Evolutionary conservation across 2,888 invertebrate genomes (phyloP).

Genomic region (Pseudococcus longispinus): DNA sequence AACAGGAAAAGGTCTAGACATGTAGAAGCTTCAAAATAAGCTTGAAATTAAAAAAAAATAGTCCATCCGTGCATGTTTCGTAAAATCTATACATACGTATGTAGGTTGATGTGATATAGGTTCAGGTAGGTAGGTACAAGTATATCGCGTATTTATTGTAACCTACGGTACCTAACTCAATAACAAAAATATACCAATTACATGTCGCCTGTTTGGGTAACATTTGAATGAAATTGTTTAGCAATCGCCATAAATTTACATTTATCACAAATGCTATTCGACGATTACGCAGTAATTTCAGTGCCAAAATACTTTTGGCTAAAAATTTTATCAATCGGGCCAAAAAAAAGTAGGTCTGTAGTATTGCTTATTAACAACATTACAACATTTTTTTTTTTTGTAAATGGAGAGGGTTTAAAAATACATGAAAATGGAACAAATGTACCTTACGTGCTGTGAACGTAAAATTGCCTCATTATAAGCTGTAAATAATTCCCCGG

Average conservation of each 20-base stretch:
- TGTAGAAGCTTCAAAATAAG: conserved; percentile 40
- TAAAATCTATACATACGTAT: background rate
- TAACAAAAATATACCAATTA: conserved; percentile 11
- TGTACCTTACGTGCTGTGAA: conserved; percentile 39
- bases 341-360: conserved; percentile 34
- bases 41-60: conserved; percentile 8
- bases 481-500: conserved; percentile 34
- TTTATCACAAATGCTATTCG: conserved; percentile 21
- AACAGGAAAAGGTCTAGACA: conserved; percentile 39
- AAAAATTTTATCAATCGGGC: conserved; percentile 39
- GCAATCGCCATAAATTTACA: conserved; percentile 5
- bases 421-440: conserved; percentile 25
- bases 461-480: conserved; percentile 37
- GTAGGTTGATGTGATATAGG: background rate
- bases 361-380: conserved; percentile 16
- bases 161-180: background rate
- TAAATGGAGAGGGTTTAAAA: conserved; percentile 25
- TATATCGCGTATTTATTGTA: background rate
- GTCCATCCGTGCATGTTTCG: background rate
- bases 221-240: conserved; percentile 33
- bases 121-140: background rate
- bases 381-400: conserved; percentile 2
- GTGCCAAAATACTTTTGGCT: conserved; percentile 39
- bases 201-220: conserved; percentile 30
- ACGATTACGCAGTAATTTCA: conserved; percentile 19